These are phyloP conservation scores for Cyanistes caeruleus DNA, from an alignment of 2,113 vertebrate species.

Conservation along the genomic window DNA sequence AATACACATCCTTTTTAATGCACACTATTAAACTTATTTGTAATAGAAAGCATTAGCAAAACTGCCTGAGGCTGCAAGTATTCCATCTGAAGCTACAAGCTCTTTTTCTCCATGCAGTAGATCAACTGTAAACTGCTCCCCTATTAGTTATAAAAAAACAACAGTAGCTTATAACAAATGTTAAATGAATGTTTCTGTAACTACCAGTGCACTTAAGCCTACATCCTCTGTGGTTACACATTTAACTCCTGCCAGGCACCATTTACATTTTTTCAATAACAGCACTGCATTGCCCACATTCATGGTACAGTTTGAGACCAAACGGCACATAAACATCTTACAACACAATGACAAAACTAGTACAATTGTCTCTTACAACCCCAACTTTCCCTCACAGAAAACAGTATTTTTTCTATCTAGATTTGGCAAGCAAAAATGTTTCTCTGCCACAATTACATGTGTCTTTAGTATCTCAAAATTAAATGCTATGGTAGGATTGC, in stretches of 20 bases:
- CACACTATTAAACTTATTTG: slow-evolving; percentile 24
- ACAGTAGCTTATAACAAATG: slow-evolving; percentile 18
- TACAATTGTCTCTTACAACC: background rate
- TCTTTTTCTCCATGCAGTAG: background rate
- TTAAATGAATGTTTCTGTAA: slow-evolving; percentile 32
- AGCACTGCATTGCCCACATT: background rate
- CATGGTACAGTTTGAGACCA: background rate
- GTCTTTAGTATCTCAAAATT: background rate
- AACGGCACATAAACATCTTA: background rate
- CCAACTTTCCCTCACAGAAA: background rate
- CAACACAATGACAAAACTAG: background rate
- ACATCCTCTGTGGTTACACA: background rate
- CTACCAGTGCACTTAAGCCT: background rate
- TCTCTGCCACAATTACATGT: background rate
- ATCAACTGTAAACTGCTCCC: slow-evolving; percentile 42
- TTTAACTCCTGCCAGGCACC: background rate
- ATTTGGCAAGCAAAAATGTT: background rate
- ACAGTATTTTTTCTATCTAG: background rate
- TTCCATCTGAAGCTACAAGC: background rate
- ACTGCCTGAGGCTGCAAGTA: slow-evolving; percentile 10
- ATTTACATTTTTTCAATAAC: background rate
- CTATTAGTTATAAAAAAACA: slow-evolving; percentile 49
- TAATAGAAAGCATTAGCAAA: slow-evolving; percentile 31
- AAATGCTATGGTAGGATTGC: background rate
- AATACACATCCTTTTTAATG: slow-evolving; percentile 45